Evolutionary conservation across 2,797 vertebrate genomes (phyloP).

Genomic region (Triplophysa bombifrons): DNA sequence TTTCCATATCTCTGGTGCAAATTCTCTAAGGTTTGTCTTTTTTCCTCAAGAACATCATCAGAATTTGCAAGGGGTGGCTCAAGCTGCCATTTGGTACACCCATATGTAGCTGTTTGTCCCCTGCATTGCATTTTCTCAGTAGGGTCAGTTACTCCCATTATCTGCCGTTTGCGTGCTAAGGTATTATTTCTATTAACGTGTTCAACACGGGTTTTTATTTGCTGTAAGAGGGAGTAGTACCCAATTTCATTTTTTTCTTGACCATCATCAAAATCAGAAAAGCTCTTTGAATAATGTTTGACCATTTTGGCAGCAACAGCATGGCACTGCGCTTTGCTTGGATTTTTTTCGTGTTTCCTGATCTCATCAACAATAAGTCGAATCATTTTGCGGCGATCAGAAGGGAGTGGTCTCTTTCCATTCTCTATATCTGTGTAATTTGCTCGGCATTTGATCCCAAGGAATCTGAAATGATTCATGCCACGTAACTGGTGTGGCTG

Average conservation of each 20-base stretch:
- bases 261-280: slow-evolving; percentile 14
- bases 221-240: slow-evolving; percentile 2
- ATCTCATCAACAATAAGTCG: not conserved
- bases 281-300: not conserved
- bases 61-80: not conserved
- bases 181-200: not conserved
- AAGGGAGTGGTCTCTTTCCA: slow-evolving; percentile 42
- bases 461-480: slow-evolving; percentile 55
- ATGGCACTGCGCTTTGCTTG: slow-evolving; percentile 1
- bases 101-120: slow-evolving; percentile 15
- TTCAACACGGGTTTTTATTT: not conserved
- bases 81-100: slow-evolving; percentile 2
- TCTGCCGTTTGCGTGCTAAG: not conserved
- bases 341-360: slow-evolving; percentile 1
- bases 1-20: slow-evolving; percentile 6
- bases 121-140: not conserved
- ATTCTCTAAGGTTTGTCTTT: slow-evolving; percentile 14
- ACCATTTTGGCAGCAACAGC: slow-evolving; percentile 1
- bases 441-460: slow-evolving; percentile 45
- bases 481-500: slow-evolving; percentile 35
- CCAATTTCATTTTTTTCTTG: not conserved
- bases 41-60: slow-evolving; percentile 1
- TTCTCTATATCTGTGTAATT: slow-evolving; percentile 34
- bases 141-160: not conserved
- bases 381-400: slow-evolving; percentile 6